Percentiles rank a stretch among this genome's conserved stretches.
phyloP scores from a whole-genome alignment of 2,888 invertebrate species.

The Pomacea canaliculata region DNA sequence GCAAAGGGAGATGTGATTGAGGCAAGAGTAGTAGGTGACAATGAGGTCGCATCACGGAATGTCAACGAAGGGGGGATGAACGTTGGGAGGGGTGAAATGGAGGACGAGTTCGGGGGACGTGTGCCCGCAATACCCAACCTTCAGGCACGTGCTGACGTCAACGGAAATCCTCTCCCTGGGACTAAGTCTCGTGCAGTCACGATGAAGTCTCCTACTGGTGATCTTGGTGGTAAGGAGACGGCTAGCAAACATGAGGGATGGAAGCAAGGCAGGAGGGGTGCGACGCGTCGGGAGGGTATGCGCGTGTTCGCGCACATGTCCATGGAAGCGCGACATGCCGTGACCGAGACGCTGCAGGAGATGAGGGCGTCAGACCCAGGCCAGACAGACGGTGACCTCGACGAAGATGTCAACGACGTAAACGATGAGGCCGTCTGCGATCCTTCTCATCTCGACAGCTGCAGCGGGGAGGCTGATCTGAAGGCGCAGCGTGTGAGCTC shows the following conservation, averaged over 20 bases:
- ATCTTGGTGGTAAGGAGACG: background rate
- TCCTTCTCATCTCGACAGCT: background rate
- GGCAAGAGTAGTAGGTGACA: no score
- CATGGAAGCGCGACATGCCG: slow-evolving; percentile 53
- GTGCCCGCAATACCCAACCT: slow-evolving; percentile 3
- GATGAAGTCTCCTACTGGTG: no score
- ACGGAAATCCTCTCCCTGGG: background rate
- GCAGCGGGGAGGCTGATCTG: background rate
- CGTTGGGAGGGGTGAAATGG: no score
- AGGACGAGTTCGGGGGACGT: background rate
- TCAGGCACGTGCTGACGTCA: slow-evolving; percentile 3
- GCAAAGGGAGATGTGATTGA: no score
- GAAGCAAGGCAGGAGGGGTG: background rate
- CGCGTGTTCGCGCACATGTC: slow-evolving; percentile 55
- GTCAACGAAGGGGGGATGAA: no score
- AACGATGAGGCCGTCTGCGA: background rate
- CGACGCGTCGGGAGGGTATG: background rate
- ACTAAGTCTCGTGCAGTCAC: background rate
- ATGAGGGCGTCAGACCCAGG: slow-evolving; percentile 31
- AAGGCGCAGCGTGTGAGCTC: background rate
- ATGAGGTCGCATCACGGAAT: no score
- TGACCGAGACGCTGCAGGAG: slow-evolving; percentile 53
- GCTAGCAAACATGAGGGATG: background rate
- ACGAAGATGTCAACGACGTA: background rate
- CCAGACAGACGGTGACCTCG: background rate